Base-by-base conservation (phyloP, 1,140 invertebrate species). In the Leptinotarsa lineolata region DNA sequence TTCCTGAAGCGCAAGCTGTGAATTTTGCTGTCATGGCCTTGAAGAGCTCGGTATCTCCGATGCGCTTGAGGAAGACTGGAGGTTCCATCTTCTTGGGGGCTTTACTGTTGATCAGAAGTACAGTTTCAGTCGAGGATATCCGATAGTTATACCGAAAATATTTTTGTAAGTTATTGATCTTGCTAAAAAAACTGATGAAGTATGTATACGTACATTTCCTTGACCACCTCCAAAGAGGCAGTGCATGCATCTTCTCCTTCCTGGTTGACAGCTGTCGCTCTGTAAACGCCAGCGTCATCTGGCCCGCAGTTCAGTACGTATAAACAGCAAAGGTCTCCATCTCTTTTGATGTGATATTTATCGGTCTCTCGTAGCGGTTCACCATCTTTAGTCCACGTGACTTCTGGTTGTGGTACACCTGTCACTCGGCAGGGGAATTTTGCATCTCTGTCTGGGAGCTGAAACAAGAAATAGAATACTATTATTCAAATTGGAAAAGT, bases 21-120 rank as follows among this genome's bases (percentile, higher is more conserved):
- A 97, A 97, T 84, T 95, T 96, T 20, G 93, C 95, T 18, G 91
- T 91, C 92, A 96, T 95, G 11, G 94, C 93, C 79, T 92, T 91
- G 82, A 93, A 94, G 20, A 95, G 88, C 84, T 97, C 95, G 39
- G 92, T 92, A 83, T 96, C 94, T 0, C 94, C 94, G 73, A 97
- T 93, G 78, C 91, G 92, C 85, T 97, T 97, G 71, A 97, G 84
- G 88, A 97, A 97, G 3, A 91, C 89, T 20, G 95, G 95, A 2
- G 94, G 88, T 83, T 97, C 95, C 2, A 91, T 89, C 76, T 91
- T 93, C 76, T 92, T 89, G 75, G 87, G 89, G 74, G 90, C 91
- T 72, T 91, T 91, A 71, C 92, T 93, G 78, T 58, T 6, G 60
- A 70, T 39, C 30, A 39, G 8, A 39, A 39, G 30, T 39, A 39